These are phyloP conservation scores for Megathymus violae DNA, from an alignment of 1,140 invertebrate species.

Conservation along the genomic window DNA sequence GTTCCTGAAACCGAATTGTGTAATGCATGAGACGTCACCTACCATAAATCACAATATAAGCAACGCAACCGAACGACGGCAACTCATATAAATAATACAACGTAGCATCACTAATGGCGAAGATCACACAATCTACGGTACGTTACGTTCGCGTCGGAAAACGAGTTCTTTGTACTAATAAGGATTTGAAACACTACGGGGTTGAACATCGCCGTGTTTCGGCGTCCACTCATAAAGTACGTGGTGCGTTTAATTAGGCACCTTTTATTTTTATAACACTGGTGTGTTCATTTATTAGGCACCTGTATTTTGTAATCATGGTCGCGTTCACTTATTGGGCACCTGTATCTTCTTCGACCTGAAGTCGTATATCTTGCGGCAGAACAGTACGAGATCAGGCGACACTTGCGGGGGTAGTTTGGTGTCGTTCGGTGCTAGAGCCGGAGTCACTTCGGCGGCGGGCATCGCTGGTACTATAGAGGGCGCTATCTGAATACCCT, in stretches of 20 bases:
- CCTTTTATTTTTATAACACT: conserved; percentile 10
- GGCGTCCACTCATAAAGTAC: conserved; percentile 60
- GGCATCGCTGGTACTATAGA: conserved; percentile 76
- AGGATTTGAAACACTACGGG: conserved; percentile 60
- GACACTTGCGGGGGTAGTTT: conserved; percentile 89
- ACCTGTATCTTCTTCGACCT: conserved; percentile 89
- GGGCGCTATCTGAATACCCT: conserved; percentile 72
- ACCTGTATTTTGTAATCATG: too few species aligned
- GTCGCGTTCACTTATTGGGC: conserved; percentile 73
- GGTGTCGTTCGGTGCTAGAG: conserved; percentile 83
- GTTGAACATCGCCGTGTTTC: conserved; percentile 44
- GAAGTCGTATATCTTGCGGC: conserved; percentile 97
- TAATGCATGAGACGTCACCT: conserved; percentile 62
- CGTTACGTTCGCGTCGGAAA: conserved; percentile 59
- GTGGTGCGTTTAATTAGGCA: conserved; percentile 16
- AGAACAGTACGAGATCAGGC: conserved; percentile 96
- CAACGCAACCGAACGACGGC: conserved; percentile 67
- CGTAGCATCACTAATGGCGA: conserved; percentile 45
- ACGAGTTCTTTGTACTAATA: conserved; percentile 74
- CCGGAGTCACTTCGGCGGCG: conserved; percentile 55
- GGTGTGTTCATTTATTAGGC: not conserved
- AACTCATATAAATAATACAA: conserved; percentile 47
- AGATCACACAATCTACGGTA: conserved; percentile 59
- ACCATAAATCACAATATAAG: conserved; percentile 69
- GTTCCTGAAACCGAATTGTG: conserved; percentile 57